A percentile compares a stretch with the other conserved stretches of the same genome.
These are phyloP conservation scores for Willisornis vidua DNA, from an alignment of 2,113 vertebrate genomes.

Conservation along the genomic window DNA sequence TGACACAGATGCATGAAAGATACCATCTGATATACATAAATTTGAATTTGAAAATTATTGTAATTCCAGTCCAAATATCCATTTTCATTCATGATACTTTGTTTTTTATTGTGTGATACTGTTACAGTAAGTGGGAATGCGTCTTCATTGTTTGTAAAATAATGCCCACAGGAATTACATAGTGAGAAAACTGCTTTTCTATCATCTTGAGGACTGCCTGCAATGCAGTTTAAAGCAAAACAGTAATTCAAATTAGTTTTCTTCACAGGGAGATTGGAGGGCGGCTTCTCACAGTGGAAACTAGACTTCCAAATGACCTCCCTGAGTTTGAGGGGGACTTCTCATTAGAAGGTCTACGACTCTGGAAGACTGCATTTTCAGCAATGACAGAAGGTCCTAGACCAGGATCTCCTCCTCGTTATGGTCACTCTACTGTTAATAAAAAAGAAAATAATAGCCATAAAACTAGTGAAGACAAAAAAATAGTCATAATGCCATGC, in stretches of 20 bases:
- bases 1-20: not conserved
- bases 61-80: not conserved
- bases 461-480: constrained; percentile 83
- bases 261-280: constrained; percentile 90
- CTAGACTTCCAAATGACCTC: constrained; percentile 87
- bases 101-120: not conserved
- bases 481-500: constrained; percentile 93
- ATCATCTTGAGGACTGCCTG: not conserved
- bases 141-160: not conserved
- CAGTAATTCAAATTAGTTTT: constrained; percentile 50
- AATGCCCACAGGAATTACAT: not conserved
- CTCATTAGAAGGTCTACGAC: constrained; percentile 89
- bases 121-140: not conserved
- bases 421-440: constrained; percentile 52
- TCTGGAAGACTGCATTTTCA: constrained; percentile 96
- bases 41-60: not conserved
- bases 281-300: constrained; percentile 86
- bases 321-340: constrained; percentile 92
- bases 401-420: constrained; percentile 74
- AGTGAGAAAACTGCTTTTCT: not conserved
- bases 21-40: not conserved
- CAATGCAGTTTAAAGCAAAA: constrained; percentile 3
- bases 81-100: not conserved
- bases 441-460: constrained; percentile 66
- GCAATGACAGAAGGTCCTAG: constrained; percentile 87